A percentile compares a stretch with the other conserved stretches of the same genome.
Evolutionary conservation across 1,140 invertebrate genomes (phyloP).

Genomic region (Drosophila kanapiae): DNA sequence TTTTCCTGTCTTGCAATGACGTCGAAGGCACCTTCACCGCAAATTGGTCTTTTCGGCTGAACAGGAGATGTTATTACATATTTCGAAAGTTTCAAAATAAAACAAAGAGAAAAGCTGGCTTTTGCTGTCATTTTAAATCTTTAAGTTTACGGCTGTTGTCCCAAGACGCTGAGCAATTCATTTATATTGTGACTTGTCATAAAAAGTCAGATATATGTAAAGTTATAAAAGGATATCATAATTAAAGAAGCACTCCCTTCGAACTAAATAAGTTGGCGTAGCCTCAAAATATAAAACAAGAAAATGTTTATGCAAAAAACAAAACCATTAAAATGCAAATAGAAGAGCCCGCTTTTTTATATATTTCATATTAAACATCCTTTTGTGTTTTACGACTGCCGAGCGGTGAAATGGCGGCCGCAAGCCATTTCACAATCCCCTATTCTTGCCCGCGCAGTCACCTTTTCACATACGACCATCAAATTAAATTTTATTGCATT

Average conservation of each 20-base stretch:
- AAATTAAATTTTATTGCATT: conserved; percentile 82
- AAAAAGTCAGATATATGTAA: conserved; percentile 4
- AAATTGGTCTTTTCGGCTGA: conserved; percentile 26
- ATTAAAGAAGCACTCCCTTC: not conserved
- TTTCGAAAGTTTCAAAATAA: conserved; percentile 18
- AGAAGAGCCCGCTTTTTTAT: not conserved
- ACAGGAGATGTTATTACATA: conserved; percentile 28
- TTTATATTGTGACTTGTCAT: not conserved
- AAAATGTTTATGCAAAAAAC: conserved; percentile 49
- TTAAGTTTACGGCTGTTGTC: not conserved
- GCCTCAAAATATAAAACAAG: conserved; percentile 36
- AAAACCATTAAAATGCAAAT: conserved; percentile 73
- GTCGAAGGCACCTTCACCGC: conserved; percentile 17
- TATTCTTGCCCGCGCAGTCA: conserved; percentile 26
- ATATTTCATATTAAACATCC: conserved; percentile 45
- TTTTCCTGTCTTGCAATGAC: conserved; percentile 60
- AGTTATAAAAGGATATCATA: not conserved
- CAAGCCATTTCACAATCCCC: conserved; percentile 38
- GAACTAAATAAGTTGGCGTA: conserved; percentile 11
- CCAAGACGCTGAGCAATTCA: no score
- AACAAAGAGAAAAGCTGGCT: not conserved
- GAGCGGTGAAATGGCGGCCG: conserved; percentile 55
- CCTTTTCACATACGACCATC: conserved; percentile 54
- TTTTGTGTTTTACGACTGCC: conserved; percentile 68
- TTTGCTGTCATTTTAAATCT: not conserved